Conservation (phyloP, 2,888 invertebrate species). For the Teleiodes luculella region DNA sequence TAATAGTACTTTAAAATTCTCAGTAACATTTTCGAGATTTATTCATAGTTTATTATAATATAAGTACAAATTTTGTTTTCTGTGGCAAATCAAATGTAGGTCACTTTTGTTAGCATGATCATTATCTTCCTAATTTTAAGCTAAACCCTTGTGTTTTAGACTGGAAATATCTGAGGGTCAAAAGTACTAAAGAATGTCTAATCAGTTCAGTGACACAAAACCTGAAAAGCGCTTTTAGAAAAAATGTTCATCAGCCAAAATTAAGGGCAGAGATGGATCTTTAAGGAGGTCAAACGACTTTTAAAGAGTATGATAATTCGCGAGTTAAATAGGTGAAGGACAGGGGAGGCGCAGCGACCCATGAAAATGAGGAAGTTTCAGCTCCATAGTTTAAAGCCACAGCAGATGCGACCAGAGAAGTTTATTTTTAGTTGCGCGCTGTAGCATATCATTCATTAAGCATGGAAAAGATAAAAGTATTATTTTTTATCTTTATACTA, state of each 20-base stretch:
- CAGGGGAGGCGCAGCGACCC: slow-evolving; percentile 6
- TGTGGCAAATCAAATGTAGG: too few relatives aligned
- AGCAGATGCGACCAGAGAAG: too few relatives aligned
- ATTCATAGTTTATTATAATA: too few relatives aligned
- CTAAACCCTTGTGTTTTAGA: background rate
- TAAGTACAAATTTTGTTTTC: too few relatives aligned
- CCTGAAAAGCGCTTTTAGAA: background rate
- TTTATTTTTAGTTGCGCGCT: too few relatives aligned
- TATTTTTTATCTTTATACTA: too few relatives aligned
- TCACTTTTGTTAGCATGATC: background rate
- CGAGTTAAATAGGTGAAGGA: slow-evolving; percentile 21
- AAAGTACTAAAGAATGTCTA: background rate
- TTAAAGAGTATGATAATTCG: slow-evolving; percentile 16
- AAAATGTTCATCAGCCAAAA: slow-evolving; percentile 3
- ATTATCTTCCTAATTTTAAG: background rate
- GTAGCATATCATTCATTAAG: too few relatives aligned
- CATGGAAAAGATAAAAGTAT: too few relatives aligned
- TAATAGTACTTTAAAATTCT: too few relatives aligned
- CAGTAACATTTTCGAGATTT: too few relatives aligned
- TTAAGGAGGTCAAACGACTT: slow-evolving; percentile 9
- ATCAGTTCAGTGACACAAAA: slow-evolving; percentile 9
- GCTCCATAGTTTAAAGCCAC: too few relatives aligned
- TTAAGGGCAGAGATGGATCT: slow-evolving; percentile 1
- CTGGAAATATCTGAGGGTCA: background rate
- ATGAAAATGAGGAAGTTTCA: slow-evolving; percentile 6